These are phyloP conservation scores for Eudemis profundana DNA, from an alignment of 2,888 invertebrate genomes.

Conservation along the genomic window DNA sequence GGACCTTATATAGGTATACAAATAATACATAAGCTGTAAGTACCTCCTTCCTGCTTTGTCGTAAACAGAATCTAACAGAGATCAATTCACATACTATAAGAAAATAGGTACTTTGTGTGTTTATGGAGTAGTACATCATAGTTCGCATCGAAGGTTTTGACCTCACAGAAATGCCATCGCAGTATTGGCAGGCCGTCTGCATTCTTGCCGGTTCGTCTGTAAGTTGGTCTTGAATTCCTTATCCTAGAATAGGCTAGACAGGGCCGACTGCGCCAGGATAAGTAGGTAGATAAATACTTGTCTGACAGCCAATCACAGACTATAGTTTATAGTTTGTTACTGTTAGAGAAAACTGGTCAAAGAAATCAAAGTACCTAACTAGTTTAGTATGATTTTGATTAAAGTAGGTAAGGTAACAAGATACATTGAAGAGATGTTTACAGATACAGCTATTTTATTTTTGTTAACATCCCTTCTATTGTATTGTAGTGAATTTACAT, in stretches of 20 bases:
- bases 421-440: no score
- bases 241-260: constrained; percentile 21
- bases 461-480: no score
- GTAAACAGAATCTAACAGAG: no score
- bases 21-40: no score
- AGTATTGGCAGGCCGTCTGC: constrained; percentile 30
- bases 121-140: not conserved
- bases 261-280: not conserved
- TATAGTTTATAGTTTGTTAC: not conserved
- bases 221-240: constrained; percentile 30
- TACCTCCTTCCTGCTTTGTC: no score
- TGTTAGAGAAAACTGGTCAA: not conserved
- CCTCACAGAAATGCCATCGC: constrained; percentile 36
- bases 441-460: no score
- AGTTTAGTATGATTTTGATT: no score
- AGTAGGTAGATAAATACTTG: not conserved
- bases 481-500: no score
- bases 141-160: constrained; percentile 28
- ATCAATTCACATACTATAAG: no score
- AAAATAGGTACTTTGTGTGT: not conserved
- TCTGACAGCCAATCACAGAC: not conserved
- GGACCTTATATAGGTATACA: no score
- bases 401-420: no score
- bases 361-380: no score
- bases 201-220: constrained; percentile 31